These are phyloP conservation scores for Notechis scutatus DNA, from an alignment of 2,113 vertebrate genomes.

Conservation along the genomic window DNA sequence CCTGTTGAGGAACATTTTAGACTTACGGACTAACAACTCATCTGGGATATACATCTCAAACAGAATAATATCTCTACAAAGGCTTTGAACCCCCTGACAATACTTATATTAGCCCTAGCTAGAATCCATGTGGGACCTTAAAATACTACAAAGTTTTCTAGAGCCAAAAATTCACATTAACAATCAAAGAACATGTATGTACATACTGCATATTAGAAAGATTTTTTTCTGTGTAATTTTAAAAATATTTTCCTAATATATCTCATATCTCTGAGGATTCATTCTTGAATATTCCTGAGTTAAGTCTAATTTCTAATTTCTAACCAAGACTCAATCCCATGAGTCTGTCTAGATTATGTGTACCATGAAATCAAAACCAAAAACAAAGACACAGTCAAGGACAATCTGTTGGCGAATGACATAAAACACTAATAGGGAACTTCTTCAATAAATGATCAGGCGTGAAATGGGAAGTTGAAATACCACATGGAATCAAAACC, in stretches of 20 bases:
- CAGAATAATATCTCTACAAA: neutral
- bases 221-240: neutral
- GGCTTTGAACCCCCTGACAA: neutral
- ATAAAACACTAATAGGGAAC: neutral
- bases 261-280: neutral
- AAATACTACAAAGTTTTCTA: neutral
- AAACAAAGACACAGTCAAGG: neutral
- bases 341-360: neutral
- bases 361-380: neutral
- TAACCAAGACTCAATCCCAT: neutral
- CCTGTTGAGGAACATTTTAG: neutral
- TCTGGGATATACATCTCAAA: neutral
- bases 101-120: neutral
- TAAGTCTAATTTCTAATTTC: neutral
- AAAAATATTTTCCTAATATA: neutral
- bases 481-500: neutral
- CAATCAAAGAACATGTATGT: neutral
- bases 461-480: neutral
- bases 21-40: neutral
- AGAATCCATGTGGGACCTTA: neutral
- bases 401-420: neutral
- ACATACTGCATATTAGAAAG: neutral
- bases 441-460: neutral
- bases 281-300: neutral
- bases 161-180: neutral